Base-by-base conservation (phyloP, 2,113 vertebrate genomes). In the Crotalus tigris region DNA sequence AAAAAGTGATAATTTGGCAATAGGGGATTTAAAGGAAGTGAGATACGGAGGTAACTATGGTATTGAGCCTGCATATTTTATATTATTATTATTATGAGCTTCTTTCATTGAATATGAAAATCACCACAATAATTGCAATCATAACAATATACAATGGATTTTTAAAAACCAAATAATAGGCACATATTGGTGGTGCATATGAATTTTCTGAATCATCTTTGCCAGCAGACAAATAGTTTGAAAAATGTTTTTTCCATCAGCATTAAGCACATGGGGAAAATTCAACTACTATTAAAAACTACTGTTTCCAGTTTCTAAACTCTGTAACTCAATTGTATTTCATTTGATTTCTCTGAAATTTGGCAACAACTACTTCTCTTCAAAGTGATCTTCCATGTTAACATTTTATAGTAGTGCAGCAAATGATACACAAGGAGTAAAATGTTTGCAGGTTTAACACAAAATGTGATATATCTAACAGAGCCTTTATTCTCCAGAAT, bases 401-500 rank as follows among this genome's bases (percentile, higher is more conserved):
- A 39, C 12, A 0, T 57, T 55, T 53, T 33, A 49, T 59, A n/a
- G 29, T n/a, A 54, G 13, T 29, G 58, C 39, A 55, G 39, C 39
- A 85, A 91, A 59, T 61, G 23, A 92, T 61, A 26, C 46, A 51
- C 23, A 58, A 59, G 91, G 85, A 91, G 5, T 11, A 86, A 29
- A n/a, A 51, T 49, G 8, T 86, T 58, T 59, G 91, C 21, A 0
- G 15, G 10, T 86, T 87, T 58, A 57, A 85, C 53, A 54, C 19
- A 55, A 33, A 85, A 91, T 44, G 10, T 26, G 53, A 85, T 81
- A 88, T 39, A 46, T 51, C 33, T 75, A 55, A 88, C 5, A 75
- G 58, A 69, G 23, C 33, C 15, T 44, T 39, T 92, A 39, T 81
- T 81, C 92, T 93, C 54, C 15, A 92, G 46, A 53, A 29, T 94